Base-by-base conservation (phyloP, 1,140 invertebrate genomes). In the Trachymyrmex cornetzi region DNA sequence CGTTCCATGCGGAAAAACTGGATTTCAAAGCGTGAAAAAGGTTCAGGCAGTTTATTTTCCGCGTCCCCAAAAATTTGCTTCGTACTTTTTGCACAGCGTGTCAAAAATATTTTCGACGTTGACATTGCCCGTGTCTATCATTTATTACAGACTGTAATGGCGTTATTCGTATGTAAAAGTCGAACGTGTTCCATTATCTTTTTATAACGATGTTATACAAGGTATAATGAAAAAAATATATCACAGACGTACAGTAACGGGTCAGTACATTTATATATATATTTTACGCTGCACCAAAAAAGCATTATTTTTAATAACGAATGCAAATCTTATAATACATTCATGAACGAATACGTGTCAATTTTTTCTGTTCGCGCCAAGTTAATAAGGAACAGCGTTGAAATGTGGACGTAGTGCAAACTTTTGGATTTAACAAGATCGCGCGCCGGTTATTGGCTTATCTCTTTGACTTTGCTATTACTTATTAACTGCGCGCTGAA, bases 61-160 rank as follows among this genome's bases (percentile, higher is more conserved):
- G 55, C 38, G 53, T 74, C 19, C 38, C 50, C 64, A 24, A 81
- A 81, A 81, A 81, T 71, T 84, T 19, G 55, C 67, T 16, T 11
- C 53, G 50, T 27, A n/a, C 27, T 27, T 81, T 38, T 69, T 50
- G 61, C 61, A 16, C 27, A 50, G 64, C 22, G 53, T 59, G 80
- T 74, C 50, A 72, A 74, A 84, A 84, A 75, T 75, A 14, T 84
- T 84, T 81, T 71, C 30, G 77, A 71, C 57, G 27, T 48, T 34
- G 38, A 48, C 55, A 14, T 74, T 55, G 55, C 1, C 38, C 66
- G 55, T 9, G 53, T 72, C 64, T 48, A 74, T 59, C 55, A 61
- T 74, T 82, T 74, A 82, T 82, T 72, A 59, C 44, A 72, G 50
- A 19, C 12, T 50, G 34, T 74, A 82, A 72, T 61, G 44, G 16